Conservation (phyloP, 2,797 vertebrate genomes). For the Merluccius polli region DNA sequence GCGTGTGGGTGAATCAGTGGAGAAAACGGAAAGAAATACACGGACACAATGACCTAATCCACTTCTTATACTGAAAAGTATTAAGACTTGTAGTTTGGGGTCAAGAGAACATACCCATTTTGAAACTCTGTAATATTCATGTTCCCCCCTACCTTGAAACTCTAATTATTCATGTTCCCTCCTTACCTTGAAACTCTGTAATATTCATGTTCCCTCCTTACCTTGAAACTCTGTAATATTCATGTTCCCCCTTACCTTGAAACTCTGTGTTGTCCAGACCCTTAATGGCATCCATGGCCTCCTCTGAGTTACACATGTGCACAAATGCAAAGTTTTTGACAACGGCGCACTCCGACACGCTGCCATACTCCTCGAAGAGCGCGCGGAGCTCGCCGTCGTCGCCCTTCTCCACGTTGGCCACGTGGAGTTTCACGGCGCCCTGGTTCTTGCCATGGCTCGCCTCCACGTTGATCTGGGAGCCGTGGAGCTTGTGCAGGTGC, state of each 20-base stretch:
- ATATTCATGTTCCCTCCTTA: not conserved
- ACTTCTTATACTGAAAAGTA: not conserved
- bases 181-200: no score
- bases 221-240: constrained; percentile 62
- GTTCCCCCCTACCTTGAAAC: no score
- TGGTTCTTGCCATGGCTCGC: constrained; percentile 76
- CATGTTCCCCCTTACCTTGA: constrained; percentile 55
- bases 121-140: no score
- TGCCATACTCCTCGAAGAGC: constrained; percentile 76
- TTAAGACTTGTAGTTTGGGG: not conserved
- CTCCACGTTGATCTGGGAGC: constrained; percentile 75
- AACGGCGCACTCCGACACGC: constrained; percentile 71
- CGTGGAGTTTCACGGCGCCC: constrained; percentile 74
- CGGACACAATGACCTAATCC: not conserved
- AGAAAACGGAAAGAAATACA: not conserved
- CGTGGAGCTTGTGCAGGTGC: constrained; percentile 73
- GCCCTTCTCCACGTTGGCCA: constrained; percentile 78
- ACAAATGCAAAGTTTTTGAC: constrained; percentile 79
- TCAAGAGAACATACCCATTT: no score
- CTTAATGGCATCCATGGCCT: constrained; percentile 78
- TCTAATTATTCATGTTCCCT: no score
- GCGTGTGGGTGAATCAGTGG: not conserved
- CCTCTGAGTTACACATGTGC: constrained; percentile 76
- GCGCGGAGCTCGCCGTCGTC: constrained; percentile 66
- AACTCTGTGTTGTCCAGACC: constrained; percentile 74